A percentile compares a stretch with the other conserved stretches of the same genome.
Evolutionary conservation across 2,888 invertebrate species (phyloP).

Genomic region (Cephus spinipes): DNA sequence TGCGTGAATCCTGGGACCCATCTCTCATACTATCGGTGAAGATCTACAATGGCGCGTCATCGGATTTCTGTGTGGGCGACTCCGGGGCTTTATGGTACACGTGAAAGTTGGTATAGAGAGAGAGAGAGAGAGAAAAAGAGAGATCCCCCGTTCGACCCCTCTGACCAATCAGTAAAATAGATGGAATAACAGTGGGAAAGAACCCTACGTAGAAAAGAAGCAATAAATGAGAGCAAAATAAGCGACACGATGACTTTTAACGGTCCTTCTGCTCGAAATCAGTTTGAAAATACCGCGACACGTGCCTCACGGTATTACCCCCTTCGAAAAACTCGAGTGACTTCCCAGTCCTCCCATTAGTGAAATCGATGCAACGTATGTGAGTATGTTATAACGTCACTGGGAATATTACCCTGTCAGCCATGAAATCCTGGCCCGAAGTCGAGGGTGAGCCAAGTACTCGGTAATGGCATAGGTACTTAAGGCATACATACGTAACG

Average conservation of each 20-base stretch:
- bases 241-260: background rate
- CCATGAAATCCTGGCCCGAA: conserved; percentile 54
- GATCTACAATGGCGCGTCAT: background rate
- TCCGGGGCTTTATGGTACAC: background rate
- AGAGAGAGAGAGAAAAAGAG: background rate
- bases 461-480: conserved; percentile 21
- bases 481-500: background rate
- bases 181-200: background rate
- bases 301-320: conserved; percentile 30
- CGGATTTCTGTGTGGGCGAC: no score
- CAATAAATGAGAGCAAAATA: background rate
- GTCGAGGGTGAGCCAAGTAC: conserved; percentile 45
- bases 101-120: background rate
- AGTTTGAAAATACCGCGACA: conserved; percentile 31
- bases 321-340: conserved; percentile 27
- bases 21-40: conserved; percentile 1
- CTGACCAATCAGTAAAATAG: background rate
- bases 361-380: conserved; percentile 34
- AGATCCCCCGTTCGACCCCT: no score
- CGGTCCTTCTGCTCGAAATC: conserved; percentile 14
- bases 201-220: background rate
- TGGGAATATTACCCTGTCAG: conserved; percentile 45
- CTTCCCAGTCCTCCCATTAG: conserved; percentile 40
- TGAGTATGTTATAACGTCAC: conserved; percentile 29
- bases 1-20: conserved; percentile 2